Evolutionary conservation across 64 coral and sea anemone species (phyloP).

Genomic region (Montipora sp.): DNA sequence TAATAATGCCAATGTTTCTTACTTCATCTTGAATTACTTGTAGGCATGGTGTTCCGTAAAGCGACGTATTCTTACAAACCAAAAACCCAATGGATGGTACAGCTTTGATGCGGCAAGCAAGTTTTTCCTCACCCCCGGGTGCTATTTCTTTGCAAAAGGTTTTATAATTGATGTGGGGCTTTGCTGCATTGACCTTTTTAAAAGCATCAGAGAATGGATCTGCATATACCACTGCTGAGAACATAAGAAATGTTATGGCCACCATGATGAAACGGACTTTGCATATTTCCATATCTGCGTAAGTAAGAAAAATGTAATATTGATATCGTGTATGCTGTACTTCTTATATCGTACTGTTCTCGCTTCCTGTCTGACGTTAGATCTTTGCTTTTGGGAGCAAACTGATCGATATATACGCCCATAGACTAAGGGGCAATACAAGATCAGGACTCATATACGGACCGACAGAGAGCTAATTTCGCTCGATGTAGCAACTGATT

Average conservation of each 20-base stretch:
- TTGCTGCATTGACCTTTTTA: not conserved
- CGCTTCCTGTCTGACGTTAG: too few relatives aligned
- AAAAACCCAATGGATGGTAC: conserved; percentile 13
- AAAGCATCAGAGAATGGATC: not conserved
- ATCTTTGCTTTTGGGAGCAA: too few relatives aligned
- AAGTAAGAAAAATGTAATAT: not conserved
- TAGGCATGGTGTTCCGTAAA: not conserved
- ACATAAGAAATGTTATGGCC: not conserved
- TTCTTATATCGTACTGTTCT: too few relatives aligned
- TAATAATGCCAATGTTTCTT: not conserved
- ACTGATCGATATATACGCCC: too few relatives aligned
- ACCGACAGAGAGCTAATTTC: too few relatives aligned
- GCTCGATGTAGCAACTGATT: too few relatives aligned
- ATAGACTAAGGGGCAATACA: too few relatives aligned
- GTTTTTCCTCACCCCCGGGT: conserved; percentile 16
- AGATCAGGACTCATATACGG: too few relatives aligned
- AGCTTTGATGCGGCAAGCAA: conserved; percentile 39
- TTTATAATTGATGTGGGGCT: conserved; percentile 26
- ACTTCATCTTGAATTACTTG: conserved; percentile 11
- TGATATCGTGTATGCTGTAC: too few relatives aligned
- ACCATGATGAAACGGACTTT: not conserved
- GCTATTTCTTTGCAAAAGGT: conserved; percentile 6
- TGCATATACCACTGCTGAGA: not conserved
- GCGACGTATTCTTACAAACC: conserved; percentile 29
- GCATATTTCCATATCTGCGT: not conserved